phyloP scores from a whole-genome alignment of 2,888 invertebrate species.

The Andrena chrysosceles region DNA sequence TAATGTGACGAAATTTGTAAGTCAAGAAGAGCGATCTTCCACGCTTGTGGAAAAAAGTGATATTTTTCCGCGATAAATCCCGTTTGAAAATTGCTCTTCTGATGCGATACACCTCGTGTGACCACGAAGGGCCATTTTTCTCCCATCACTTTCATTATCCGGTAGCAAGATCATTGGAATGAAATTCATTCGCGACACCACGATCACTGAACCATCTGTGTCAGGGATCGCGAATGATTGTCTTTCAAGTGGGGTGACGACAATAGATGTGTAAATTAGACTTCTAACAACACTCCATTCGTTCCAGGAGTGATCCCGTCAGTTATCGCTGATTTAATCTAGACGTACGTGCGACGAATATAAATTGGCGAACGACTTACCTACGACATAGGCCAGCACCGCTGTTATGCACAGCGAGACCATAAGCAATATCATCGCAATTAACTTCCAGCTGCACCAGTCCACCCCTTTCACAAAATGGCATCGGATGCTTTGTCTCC shows the following conservation, averaged over 20 bases:
- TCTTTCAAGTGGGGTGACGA: not conserved
- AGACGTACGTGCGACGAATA: slow-evolving; percentile 12
- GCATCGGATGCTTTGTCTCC: slow-evolving; percentile 89
- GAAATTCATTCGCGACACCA: not conserved
- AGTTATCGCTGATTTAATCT: not conserved
- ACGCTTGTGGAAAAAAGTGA: no score
- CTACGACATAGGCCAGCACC: slow-evolving; percentile 94
- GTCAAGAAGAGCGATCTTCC: no score
- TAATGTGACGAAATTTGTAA: no score
- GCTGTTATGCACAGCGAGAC: slow-evolving; percentile 93
- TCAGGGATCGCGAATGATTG: no score
- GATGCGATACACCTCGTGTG: no score
- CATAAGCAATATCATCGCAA: slow-evolving; percentile 94
- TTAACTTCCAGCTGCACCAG: slow-evolving; percentile 97
- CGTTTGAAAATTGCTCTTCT: no score
- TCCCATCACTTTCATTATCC: no score
- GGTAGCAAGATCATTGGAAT: not conserved
- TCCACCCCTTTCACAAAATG: slow-evolving; percentile 95
- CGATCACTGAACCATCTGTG: no score
- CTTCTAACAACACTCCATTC: not conserved
- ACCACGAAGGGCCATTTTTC: no score
- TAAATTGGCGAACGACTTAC: slow-evolving; percentile 85
- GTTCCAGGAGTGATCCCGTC: not conserved
- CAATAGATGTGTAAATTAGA: slow-evolving; percentile 1
- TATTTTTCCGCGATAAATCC: no score